Conservation (phyloP, 2,797 vertebrate species). For the Manis pentadactyla region DNA sequence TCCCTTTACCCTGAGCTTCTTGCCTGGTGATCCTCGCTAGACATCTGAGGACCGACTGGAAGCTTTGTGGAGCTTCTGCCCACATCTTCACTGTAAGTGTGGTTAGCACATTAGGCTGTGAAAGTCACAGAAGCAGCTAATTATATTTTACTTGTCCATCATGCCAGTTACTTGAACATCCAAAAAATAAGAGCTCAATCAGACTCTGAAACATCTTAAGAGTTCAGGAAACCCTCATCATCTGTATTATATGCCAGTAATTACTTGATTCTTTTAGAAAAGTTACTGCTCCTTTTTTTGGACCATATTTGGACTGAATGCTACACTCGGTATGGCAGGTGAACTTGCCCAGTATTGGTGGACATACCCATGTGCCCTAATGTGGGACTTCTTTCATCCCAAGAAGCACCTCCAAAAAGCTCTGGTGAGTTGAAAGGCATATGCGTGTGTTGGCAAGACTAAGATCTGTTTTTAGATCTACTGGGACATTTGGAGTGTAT, state of each 20-base stretch:
- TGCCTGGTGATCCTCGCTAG: background rate
- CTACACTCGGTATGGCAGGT: rapidly evolving
- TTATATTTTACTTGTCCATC: background rate
- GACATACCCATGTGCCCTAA: no score
- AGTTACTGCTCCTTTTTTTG: background rate
- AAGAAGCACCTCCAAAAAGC: background rate
- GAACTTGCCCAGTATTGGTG: no score
- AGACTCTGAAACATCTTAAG: background rate
- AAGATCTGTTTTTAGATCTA: background rate
- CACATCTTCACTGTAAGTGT: background rate
- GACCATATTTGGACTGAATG: background rate
- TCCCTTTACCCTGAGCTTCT: background rate
- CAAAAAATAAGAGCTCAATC: background rate
- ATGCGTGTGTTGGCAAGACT: background rate
- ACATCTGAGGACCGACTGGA: background rate
- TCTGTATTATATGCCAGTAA: background rate
- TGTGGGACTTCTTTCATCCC: background rate
- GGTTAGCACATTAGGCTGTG: background rate
- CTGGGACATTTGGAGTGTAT: background rate
- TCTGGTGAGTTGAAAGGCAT: background rate
- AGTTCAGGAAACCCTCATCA: background rate
- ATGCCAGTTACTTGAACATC: background rate
- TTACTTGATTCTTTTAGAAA: background rate
- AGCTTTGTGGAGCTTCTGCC: background rate
- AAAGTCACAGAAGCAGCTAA: background rate